Evolutionary conservation across 53 echinoderm and acorn worm species (phyloP).

Genomic region (Echinarachnius parma): DNA sequence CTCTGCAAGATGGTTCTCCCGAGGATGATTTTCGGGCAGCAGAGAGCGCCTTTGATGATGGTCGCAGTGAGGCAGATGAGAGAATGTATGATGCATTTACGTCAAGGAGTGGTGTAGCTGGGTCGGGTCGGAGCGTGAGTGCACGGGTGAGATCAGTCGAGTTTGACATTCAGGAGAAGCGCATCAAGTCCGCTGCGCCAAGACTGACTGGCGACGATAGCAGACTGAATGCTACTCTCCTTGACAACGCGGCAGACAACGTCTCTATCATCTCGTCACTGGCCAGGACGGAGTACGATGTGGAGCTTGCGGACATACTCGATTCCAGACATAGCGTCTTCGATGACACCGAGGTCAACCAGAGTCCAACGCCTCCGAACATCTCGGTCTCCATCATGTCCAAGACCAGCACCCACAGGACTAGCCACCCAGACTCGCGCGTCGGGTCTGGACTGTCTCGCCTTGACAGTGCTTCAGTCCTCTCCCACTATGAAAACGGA

Average conservation of each 20-base stretch:
- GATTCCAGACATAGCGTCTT: slow-evolving; percentile 20
- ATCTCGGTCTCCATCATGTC: slow-evolving; percentile 22
- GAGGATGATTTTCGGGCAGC: neutral
- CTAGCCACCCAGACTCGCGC: neutral
- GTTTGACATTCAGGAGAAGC: neutral
- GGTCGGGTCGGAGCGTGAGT: slow-evolving; percentile 44
- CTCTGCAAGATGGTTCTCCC: neutral
- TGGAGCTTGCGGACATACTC: slow-evolving; percentile 12
- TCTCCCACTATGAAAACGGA: too few relatives aligned
- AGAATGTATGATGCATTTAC: neutral
- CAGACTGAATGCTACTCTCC: neutral
- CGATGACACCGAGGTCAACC: slow-evolving; percentile 5
- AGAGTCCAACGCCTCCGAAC: slow-evolving; percentile 25
- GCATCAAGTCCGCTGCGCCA: slow-evolving; percentile 41
- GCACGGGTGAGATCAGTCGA: slow-evolving; percentile 37
- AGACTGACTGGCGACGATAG: neutral
- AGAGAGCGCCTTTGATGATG: neutral
- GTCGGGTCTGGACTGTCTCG: slow-evolving; percentile 9
- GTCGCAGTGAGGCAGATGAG: neutral
- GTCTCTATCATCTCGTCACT: neutral
- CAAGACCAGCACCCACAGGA: neutral
- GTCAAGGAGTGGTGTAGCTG: neutral
- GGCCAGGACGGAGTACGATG: slow-evolving; percentile 10
- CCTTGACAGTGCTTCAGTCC: slow-evolving; percentile 11
- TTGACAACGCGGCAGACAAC: neutral